Conservation (phyloP, 2,797 vertebrate genomes). For the Rhinogobio ventralis region DNA sequence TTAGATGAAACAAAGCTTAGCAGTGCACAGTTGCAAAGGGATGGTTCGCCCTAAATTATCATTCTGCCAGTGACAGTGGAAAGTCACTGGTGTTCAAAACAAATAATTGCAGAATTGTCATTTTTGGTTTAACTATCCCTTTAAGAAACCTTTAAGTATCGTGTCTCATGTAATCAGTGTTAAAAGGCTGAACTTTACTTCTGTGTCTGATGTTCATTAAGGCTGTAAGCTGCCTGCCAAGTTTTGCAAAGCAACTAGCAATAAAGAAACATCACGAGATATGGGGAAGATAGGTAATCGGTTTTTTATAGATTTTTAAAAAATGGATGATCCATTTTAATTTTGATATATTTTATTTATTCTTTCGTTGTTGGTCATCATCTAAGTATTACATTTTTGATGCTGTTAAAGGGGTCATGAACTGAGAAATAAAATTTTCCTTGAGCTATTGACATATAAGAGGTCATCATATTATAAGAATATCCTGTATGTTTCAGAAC, state of each 20-base stretch:
- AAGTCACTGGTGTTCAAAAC: background rate
- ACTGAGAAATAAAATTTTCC: too few species aligned
- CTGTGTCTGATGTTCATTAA: background rate
- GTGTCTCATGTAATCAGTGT: background rate
- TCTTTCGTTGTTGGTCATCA: background rate
- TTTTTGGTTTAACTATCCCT: background rate
- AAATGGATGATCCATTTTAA: background rate
- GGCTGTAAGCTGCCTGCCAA: background rate
- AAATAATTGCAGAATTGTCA: background rate
- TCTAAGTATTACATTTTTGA: background rate
- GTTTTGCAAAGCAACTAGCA: background rate
- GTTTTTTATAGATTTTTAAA: too few species aligned
- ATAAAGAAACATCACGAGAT: background rate
- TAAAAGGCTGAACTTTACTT: background rate
- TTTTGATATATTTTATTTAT: background rate
- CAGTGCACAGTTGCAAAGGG: background rate
- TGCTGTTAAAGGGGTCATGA: background rate
- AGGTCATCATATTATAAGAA: too few species aligned
- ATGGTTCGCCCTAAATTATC: background rate
- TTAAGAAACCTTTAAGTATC: slow-evolving; percentile 7
- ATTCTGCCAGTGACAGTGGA: background rate
- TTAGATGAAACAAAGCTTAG: slow-evolving; percentile 33
- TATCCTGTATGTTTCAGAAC: too few species aligned
- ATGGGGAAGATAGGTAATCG: background rate
- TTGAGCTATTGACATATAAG: too few species aligned